Percentiles rank a stretch among this genome's conserved stretches.
phyloP scores from a whole-genome alignment of 2,797 vertebrate species.

The Monodelphis domestica region DNA sequence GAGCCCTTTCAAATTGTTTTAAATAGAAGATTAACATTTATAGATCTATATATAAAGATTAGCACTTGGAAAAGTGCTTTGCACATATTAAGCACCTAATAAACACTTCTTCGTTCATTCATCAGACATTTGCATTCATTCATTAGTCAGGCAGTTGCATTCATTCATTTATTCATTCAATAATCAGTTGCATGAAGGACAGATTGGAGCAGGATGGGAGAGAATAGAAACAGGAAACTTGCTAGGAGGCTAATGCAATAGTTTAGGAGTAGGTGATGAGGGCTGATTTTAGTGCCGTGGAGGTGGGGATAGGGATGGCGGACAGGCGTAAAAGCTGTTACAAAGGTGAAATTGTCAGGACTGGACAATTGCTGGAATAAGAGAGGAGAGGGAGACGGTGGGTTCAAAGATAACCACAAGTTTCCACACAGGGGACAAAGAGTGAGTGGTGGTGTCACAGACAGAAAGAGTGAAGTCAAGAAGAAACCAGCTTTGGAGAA shows the following conservation, averaged over 20 bases:
- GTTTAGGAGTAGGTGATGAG: not conserved
- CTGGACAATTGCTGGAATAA: not conserved
- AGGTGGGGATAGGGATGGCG: not conserved
- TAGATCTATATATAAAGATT: too few species aligned
- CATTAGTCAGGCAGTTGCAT: not conserved
- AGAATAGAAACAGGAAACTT: not conserved
- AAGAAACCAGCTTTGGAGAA: not conserved
- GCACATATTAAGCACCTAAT: not conserved
- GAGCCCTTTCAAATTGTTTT: not conserved
- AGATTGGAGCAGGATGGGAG: not conserved
- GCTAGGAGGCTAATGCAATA: not conserved
- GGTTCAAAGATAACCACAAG: not conserved
- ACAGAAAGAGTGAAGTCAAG: not conserved
- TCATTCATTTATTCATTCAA: not conserved
- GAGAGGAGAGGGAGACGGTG: not conserved
- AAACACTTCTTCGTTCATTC: not conserved
- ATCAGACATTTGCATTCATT: not conserved
- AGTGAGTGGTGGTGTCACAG: not conserved
- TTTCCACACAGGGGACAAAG: not conserved
- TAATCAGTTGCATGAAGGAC: not conserved
- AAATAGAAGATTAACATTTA: not conserved
- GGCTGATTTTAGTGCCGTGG: too few species aligned
- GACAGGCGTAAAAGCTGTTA: not conserved
- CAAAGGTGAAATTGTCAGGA: not conserved
- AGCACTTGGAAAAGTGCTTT: not conserved